Base-by-base conservation (phyloP, 2,888 invertebrate species). In the Oconnorella tubifera region DNA sequence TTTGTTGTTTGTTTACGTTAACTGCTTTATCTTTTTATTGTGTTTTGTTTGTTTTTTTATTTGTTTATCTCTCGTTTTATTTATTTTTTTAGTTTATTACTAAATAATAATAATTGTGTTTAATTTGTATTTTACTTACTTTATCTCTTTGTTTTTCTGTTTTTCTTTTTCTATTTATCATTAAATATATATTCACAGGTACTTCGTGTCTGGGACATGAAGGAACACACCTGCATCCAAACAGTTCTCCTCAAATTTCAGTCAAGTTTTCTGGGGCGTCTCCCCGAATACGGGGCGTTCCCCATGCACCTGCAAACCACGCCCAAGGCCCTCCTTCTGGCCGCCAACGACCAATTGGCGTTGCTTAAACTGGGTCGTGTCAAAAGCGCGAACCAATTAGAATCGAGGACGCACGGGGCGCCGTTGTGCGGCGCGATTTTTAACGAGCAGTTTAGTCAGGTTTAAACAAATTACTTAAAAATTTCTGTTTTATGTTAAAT, bases 161-260 rank as follows among this genome's bases (percentile, higher is more conserved):
- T n/a, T n/a, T n/a, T n/a, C n/a, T n/a, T n/a, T n/a, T n/a, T n/a
- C n/a, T n/a, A n/a, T n/a, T n/a, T n/a, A n/a, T n/a, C n/a, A n/a
- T n/a, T n/a, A n/a, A n/a, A n/a, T n/a, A 14, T 40, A 10, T 10
- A 19, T 19, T 23, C 55, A 28, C 71, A 81, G 81, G 76, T 79
- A 3, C 70, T 82, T 27, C 81, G 81, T 66, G 80, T 80, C 25
- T 82, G 82, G 82, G 81, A 81, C 69, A 70, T 77, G 14, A 77
- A 76, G 63, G 80, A 81, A 65, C 78, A 81, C 67, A 73, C 75
- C 19, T 79, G 80, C 66, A 70, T 81, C 6, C 82, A 81, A 72
- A 80, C 78, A 19, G 73, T 80, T 14, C 69, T 72, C 32, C 63
- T 82, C 25, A 79, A 80, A 66, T 80, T 81, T 68, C 80, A 80